Evolutionary conservation across 1,140 invertebrate species (phyloP), one percentile per base, ranked within the genome.

Genomic region (Brachionus koreanus): DNA sequence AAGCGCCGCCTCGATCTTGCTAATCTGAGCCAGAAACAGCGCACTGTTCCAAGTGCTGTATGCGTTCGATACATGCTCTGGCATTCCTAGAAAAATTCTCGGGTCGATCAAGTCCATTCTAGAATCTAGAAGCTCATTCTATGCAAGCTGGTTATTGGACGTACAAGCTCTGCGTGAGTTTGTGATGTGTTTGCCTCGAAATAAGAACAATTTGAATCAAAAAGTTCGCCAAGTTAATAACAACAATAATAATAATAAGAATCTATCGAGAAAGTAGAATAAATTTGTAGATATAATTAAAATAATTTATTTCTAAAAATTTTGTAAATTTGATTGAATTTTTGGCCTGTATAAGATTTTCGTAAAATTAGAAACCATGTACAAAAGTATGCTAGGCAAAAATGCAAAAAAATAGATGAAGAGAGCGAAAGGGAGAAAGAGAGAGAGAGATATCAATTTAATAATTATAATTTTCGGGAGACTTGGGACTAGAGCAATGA

Each of bases 61-160:
- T 12, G 76, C 76, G 35, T 61, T 37, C 5, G 76, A 57, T 16
- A 61, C 49, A 37, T 79, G 76, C 39, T 79, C 76, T 4, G 76
- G 76, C 39, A 79, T 25, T 16, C 19, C 37, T 10, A 79, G 49
- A 61, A 79, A 79, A 42, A 79, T 79, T 79, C 76, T 33, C 12
- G 76, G 76, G 10, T 79, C 76, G 19, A 79, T 61, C 23, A 79
- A 39, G 39, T 79, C 76, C 49, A 79, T 79, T 79, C 25, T 46
- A 12, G 39, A 65, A 13, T 65, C 16, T 33, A 65, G 16, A 33
- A 33, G 63, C 25, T 33, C 33, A 65, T 65, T 37, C 33, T 65
- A 33, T 69, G 33, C 29, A n/a, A 16, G 19, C 37, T 35, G 65
- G 65, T 16, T 23, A 19, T 37, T 23, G 16, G 49, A 57, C 49